These are phyloP conservation scores for Nesospiza acunhae DNA, from an alignment of 2,113 vertebrate species.

Conservation along the genomic window DNA sequence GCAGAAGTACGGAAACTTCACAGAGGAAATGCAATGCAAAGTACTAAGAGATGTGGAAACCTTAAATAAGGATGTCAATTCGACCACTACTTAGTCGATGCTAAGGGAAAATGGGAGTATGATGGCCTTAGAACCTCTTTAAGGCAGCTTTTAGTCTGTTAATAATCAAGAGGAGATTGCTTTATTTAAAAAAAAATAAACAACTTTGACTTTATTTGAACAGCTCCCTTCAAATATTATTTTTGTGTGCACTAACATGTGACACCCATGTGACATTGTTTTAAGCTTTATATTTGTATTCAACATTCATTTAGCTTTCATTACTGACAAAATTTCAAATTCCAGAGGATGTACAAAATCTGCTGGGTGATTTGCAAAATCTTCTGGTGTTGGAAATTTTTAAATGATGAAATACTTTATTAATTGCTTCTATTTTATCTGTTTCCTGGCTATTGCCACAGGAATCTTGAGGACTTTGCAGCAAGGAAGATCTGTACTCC, in stretches of 20 bases:
- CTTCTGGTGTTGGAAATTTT: not conserved
- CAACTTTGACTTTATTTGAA: not conserved
- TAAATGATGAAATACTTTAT: not conserved
- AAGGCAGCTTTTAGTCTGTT: not conserved
- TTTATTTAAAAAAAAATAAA: not conserved
- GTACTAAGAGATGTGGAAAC: not conserved
- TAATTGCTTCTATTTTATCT: constrained; percentile 34
- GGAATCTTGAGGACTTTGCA: not conserved
- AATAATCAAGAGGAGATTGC: not conserved
- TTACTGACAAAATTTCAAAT: constrained; percentile 1
- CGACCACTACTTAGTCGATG: not conserved
- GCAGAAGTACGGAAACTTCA: constrained; percentile 35
- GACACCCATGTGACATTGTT: not conserved
- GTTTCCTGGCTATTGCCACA: not conserved
- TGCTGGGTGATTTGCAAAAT: constrained; percentile 15
- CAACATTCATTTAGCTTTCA: not conserved
- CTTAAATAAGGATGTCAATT: not conserved
- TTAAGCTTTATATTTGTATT: not conserved
- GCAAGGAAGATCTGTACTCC: not conserved
- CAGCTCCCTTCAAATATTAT: not conserved
- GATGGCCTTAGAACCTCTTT: not conserved
- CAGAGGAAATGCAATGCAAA: constrained; percentile 13
- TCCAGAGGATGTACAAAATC: not conserved
- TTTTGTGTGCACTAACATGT: not conserved
- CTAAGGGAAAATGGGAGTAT: not conserved